Evolutionary conservation across 2,797 vertebrate genomes (phyloP).

Genomic region (Danio choprae): DNA sequence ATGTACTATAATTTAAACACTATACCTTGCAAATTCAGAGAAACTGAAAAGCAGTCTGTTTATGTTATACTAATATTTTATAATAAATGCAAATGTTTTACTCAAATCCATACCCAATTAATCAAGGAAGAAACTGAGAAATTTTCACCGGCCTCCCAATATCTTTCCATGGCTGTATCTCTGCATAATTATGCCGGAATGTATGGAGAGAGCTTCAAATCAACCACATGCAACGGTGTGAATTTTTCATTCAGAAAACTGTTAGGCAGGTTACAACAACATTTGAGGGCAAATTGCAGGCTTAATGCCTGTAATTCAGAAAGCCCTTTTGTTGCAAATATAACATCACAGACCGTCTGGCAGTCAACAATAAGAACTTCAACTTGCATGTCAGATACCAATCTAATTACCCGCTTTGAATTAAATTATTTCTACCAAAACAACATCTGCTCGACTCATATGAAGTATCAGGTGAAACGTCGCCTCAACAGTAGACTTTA

Average conservation of each 20-base stretch:
- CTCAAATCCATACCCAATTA: no score
- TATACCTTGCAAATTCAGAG: no score
- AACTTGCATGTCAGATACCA: slow-evolving; percentile 6
- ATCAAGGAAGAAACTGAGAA: no score
- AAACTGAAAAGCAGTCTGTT: no score
- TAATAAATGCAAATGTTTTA: no score
- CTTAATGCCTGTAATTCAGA: neutral
- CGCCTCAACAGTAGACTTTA: neutral
- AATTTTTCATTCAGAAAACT: neutral
- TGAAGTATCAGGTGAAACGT: slow-evolving; percentile 25
- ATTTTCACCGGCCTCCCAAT: no score
- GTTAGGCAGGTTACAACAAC: neutral
- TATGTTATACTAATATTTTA: no score
- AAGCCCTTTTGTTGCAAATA: neutral
- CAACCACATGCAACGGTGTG: neutral
- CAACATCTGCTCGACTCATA: slow-evolving; percentile 31
- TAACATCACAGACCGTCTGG: neutral
- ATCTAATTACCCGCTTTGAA: neutral
- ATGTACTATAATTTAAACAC: no score
- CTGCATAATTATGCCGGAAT: neutral
- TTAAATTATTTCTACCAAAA: slow-evolving; percentile 29
- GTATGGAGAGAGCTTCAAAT: neutral
- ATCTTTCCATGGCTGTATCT: no score
- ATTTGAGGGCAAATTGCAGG: neutral
- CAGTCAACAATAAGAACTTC: neutral